Conservation (phyloP, 2,113 vertebrate species). For the Bufo bufo region DNA sequence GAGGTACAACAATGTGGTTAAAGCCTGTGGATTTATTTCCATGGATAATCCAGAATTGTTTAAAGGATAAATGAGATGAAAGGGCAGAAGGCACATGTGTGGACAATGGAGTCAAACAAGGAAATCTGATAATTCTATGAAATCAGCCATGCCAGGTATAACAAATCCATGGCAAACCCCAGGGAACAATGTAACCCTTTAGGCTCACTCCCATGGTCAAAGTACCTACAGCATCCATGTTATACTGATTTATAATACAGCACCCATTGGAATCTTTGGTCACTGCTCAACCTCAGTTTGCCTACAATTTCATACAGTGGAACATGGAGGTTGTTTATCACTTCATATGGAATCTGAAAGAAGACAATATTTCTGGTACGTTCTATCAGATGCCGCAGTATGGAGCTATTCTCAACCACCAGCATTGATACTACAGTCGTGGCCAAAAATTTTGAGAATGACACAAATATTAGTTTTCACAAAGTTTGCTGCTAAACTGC, state of each 20-base stretch:
- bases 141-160: slow-evolving; percentile 21
- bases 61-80: slow-evolving; percentile 20
- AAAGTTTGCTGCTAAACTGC: too few species aligned
- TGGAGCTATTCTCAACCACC: too few species aligned
- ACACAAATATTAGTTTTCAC: too few species aligned
- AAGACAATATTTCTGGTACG: too few species aligned
- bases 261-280: not conserved
- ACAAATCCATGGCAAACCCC: not conserved
- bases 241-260: not conserved
- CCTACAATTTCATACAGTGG: not conserved
- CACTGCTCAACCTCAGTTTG: not conserved
- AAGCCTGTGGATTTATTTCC: slow-evolving; percentile 7
- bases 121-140: slow-evolving; percentile 17
- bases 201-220: not conserved
- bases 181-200: not conserved
- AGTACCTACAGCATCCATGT: not conserved
- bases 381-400: too few species aligned
- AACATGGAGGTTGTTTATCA: too few species aligned
- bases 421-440: too few species aligned
- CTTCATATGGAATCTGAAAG: too few species aligned
- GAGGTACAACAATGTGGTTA: not conserved
- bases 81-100: not conserved
- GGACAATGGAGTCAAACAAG: not conserved
- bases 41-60: not conserved
- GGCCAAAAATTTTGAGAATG: too few species aligned